A percentile compares a stretch with the other conserved stretches of the same genome.
Conservation (phyloP, 2,888 invertebrate species). For the Clepsis dumicolana region DNA sequence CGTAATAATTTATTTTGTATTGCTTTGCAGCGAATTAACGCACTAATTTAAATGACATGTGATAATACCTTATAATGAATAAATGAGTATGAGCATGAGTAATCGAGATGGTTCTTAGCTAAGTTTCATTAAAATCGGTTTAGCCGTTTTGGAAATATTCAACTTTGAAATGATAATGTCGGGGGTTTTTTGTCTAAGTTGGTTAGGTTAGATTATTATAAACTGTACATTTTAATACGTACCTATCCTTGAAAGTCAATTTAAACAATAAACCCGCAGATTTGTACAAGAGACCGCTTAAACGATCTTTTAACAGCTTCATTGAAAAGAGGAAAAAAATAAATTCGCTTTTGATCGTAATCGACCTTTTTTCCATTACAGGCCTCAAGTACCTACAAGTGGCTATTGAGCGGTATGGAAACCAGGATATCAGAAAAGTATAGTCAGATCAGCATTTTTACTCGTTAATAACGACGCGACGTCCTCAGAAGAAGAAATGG, state of each 20-base stretch:
- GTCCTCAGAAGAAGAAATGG: background rate
- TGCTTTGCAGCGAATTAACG: too few relatives aligned
- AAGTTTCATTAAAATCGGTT: too few relatives aligned
- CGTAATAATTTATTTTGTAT: too few relatives aligned
- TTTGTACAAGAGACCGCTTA: background rate
- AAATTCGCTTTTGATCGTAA: constrained; percentile 18
- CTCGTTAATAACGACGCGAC: background rate
- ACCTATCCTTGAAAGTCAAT: background rate
- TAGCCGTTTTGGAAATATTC: too few relatives aligned
- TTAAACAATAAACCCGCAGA: background rate
- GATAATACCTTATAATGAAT: too few relatives aligned
- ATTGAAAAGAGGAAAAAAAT: background rate
- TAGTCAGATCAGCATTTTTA: background rate
- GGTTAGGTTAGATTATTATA: too few relatives aligned
- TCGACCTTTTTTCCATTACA: constrained; percentile 26
- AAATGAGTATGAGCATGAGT: too few relatives aligned
- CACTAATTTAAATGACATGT: too few relatives aligned
- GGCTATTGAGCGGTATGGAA: constrained; percentile 29
- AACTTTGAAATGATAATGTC: too few relatives aligned
- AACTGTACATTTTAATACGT: background rate
- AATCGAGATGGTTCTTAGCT: too few relatives aligned
- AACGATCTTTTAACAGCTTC: background rate
- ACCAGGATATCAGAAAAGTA: constrained; percentile 15
- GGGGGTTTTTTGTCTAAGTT: too few relatives aligned
- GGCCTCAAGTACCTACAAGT: constrained; percentile 26